Evolutionary conservation across 2,113 vertebrate species (phyloP), one percentile per base, ranked within the genome.

Genomic region (Empidonax alnorum): DNA sequence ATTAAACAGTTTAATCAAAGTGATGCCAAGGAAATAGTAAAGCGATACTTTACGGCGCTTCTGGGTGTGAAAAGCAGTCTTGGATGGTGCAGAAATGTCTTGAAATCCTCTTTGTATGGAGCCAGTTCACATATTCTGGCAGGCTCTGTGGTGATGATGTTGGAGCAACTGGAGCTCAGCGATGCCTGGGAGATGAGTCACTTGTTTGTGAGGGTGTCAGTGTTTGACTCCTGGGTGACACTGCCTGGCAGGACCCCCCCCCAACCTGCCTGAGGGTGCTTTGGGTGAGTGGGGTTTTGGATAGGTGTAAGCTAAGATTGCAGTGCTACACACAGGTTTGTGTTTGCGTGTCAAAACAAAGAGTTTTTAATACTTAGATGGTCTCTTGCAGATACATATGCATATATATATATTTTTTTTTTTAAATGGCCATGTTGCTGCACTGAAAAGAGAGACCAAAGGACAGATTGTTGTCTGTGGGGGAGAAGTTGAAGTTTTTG

Each of bases 251-350:
- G 65, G 49, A 33, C 16, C 10, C 2, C 35, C 35, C 55, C n/a
- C 62, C 0, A 0, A 4, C 12, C 12, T 53, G 83, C 69, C 55
- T 17, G 2, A 6, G 53, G 65, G 15, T 33, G 55, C 55, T 63
- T 30, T 49, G 39, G 24, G 42, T 6, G 18, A 6, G 24, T 23
- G 7, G n/a, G 13, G 2, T 24, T 20, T 27, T 17, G 73, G 39
- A 31, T 25, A 72, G 47, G 15, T 1, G 1, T 24, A 65, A 89
- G 23, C 39, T 62, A 35, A 35, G 35, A 35, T 35, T 6, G 3
- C 8, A 25, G 20, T 4, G n/a, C 41, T 62, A 42, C 33, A 18
- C 42, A 19, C 3, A 31, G 35, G 37, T 5, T 14, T 20, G 62
- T 41, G 33, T 53, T 78, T 62, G 49, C 31, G 15, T 1, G 2